These are phyloP conservation scores for Gephyroberyx darwinii DNA, from an alignment of 2,797 vertebrate species.

Conservation along the genomic window DNA sequence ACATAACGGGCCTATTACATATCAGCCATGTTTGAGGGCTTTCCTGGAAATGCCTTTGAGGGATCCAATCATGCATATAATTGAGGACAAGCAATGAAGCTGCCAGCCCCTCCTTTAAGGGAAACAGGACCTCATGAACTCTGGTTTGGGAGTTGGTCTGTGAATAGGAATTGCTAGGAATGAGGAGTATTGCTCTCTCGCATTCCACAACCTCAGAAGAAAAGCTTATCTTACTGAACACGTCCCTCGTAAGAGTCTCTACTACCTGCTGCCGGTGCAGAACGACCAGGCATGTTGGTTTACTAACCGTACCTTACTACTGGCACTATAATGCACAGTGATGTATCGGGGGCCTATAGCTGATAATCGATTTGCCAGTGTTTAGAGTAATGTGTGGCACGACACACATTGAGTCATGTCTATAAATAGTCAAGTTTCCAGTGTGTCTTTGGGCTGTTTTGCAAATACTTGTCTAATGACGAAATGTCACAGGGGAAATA, in stretches of 20 bases:
- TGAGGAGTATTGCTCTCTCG: slow-evolving; percentile 52
- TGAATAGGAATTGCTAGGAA: slow-evolving; percentile 44
- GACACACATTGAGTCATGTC: background rate
- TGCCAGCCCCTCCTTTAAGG: slow-evolving; percentile 54
- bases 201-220: slow-evolving; percentile 48
- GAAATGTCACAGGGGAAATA: slow-evolving; percentile 46
- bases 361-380: background rate
- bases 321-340: background rate
- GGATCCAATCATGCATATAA: slow-evolving; percentile 63
- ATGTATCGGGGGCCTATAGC: background rate
- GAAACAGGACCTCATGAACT: slow-evolving; percentile 65
- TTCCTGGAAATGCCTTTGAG: slow-evolving; percentile 67
- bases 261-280: background rate
- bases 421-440: slow-evolving; percentile 45
- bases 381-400: slow-evolving; percentile 2
- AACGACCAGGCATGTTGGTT: slow-evolving; percentile 1
- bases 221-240: slow-evolving; percentile 20
- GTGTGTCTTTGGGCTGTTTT: slow-evolving; percentile 39
- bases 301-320: background rate
- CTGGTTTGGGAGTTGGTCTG: slow-evolving; percentile 61
- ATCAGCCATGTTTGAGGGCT: slow-evolving; percentile 48
- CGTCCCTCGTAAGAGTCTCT: background rate
- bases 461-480: slow-evolving; percentile 54
- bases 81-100: slow-evolving; percentile 61
- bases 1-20: slow-evolving; percentile 51